A percentile compares a stretch with the other conserved stretches of the same genome.
phyloP scores from a whole-genome alignment of 1,140 invertebrate species.

The Brachionus rotundiformis region DNA sequence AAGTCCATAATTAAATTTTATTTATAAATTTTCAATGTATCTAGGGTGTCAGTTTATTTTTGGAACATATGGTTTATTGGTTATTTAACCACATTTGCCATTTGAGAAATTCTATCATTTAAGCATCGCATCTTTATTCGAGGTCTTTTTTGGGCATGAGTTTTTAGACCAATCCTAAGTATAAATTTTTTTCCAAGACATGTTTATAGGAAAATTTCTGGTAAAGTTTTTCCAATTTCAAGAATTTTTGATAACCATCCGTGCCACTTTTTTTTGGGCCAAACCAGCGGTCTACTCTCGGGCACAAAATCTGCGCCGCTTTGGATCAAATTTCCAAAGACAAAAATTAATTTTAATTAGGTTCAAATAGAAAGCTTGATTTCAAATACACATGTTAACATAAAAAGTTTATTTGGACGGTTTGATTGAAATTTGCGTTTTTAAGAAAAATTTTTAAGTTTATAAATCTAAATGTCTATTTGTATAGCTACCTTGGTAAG shows the following conservation, averaged over 20 bases:
- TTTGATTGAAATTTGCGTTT: neutral
- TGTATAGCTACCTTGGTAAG: neutral
- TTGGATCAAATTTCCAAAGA: neutral
- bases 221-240: no score
- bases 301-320: neutral
- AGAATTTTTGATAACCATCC: neutral
- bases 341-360: conserved; percentile 2
- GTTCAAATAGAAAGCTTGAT: neutral
- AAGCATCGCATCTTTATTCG: no score
- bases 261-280: no score
- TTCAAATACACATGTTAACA: conserved; percentile 10
- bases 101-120: neutral
- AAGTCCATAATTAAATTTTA: neutral
- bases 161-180: no score
- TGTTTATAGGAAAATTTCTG: no score
- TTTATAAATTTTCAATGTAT: neutral
- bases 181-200: no score
- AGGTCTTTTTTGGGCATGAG: no score
- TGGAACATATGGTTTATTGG: neutral
- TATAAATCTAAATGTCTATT: neutral
- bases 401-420: neutral
- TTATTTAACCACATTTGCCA: neutral
- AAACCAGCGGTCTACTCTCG: no score
- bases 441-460: neutral
- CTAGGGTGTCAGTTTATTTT: neutral